phyloP scores from a whole-genome alignment of 2,797 vertebrate genomes.

The Rhincodon typus region DNA sequence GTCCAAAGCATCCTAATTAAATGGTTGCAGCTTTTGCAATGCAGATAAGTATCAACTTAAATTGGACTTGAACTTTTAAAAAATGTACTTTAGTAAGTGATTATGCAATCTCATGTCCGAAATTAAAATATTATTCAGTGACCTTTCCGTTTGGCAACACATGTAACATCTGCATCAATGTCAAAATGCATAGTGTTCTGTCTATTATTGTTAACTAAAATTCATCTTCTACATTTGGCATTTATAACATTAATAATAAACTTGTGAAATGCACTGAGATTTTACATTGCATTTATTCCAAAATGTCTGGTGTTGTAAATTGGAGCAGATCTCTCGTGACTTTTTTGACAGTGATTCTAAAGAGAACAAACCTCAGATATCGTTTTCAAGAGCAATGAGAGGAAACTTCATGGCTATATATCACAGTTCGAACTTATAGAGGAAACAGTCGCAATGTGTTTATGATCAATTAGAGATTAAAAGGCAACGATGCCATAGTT shows the following conservation, averaged over 20 bases:
- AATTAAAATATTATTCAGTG: neutral
- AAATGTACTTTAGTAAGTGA: neutral
- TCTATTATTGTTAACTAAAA: neutral
- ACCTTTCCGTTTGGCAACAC: neutral
- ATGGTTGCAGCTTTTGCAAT: neutral
- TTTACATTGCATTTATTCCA: neutral
- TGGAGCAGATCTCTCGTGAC: neutral
- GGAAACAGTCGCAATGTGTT: neutral
- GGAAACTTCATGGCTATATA: neutral
- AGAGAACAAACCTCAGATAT: neutral
- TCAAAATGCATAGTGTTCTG: neutral
- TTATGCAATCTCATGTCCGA: no score
- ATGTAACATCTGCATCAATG: neutral
- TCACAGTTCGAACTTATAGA: neutral
- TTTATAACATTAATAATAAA: neutral
- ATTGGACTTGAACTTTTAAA: neutral
- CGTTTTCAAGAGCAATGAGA: neutral
- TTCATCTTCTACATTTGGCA: neutral
- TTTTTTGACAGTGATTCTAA: neutral
- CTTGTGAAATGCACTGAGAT: neutral
- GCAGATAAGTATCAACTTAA: neutral
- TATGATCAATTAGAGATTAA: neutral
- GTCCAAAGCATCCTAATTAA: neutral
- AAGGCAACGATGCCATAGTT: neutral
- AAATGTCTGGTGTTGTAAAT: neutral